Base-by-base conservation (phyloP, 2,113 vertebrate genomes). In the Bubalus kerabau region DNA sequence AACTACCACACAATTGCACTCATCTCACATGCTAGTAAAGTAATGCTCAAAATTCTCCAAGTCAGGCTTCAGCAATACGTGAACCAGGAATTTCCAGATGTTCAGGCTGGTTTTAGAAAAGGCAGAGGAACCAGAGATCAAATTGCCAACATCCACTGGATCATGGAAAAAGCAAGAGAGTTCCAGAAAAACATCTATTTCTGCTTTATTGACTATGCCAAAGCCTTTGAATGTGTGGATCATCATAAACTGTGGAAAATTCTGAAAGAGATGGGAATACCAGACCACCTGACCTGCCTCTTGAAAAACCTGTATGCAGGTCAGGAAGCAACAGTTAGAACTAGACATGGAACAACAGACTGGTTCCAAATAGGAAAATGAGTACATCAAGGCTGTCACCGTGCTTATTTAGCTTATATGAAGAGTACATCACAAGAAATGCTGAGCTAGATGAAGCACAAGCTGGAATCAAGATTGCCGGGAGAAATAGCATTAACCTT, bases 11-110 rank as follows among this genome's bases (percentile, higher is more conserved):
- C 32, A 67, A 67, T 21, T 67, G 32, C 32, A 10, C 8, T 67
- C 62, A 67, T n/a, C 2, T 67, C 8, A 67, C 64, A 67, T 0
- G 0, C 32, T 67, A 2, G 8, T 5, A 36, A 36, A 36, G 16
- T 36, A n/a, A 67, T 67, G 64, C 32, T 67, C 32, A 67, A n/a
- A 67, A 67, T 67, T 10, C 64, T 67, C 32, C 16, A 67, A 67
- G 2, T 2, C 64, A 67, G 64, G 32, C 7, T 67, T n/a, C 4
- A 67, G 8, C 8, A 67, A 67, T 19, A 67, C 0, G 1, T 21
- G 4, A 67, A n/a, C 7, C 16, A 19, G 8, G 32, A 67, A 36
- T 4, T 67, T 19, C 17, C 32, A 19, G 32, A 67, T 67, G 32
- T 67, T 67, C 16, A 67, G 10, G 16, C 32, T 67, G 64, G 32